Conservation (phyloP, 1,140 invertebrate genomes). For the Chrysoperla carnea region DNA sequence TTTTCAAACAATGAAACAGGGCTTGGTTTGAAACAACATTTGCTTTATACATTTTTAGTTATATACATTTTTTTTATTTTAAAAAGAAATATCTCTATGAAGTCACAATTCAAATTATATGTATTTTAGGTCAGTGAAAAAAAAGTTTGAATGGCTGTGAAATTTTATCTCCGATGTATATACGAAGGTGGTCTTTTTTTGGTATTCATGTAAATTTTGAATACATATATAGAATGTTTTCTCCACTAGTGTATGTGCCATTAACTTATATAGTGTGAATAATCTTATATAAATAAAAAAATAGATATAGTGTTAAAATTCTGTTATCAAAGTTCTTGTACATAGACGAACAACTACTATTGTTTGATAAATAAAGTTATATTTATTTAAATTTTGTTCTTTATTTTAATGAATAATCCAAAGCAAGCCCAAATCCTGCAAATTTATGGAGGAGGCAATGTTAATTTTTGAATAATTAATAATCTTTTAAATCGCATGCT, state of each 20-base stretch:
- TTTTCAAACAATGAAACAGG: too few species aligned
- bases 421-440: too few species aligned
- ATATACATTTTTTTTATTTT: too few species aligned
- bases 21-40: too few species aligned
- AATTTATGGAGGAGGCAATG: too few species aligned
- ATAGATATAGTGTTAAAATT: conserved; percentile 13
- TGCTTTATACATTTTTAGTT: too few species aligned
- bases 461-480: too few species aligned
- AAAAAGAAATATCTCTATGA: too few species aligned
- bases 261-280: conserved; percentile 17
- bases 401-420: too few species aligned
- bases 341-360: conserved; percentile 1
- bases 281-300: conserved; percentile 7
- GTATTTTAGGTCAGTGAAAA: too few species aligned
- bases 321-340: conserved; percentile 8
- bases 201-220: neutral
- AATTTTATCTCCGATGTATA: conserved; percentile 1
- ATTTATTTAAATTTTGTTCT: conserved; percentile 12
- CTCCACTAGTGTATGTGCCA: conserved; percentile 13
- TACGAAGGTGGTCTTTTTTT: neutral
- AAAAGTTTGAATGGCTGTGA: conserved; percentile 2
- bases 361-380: conserved; percentile 17
- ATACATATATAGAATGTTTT: neutral
- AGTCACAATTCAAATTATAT: too few species aligned
- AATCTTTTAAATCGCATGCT: too few species aligned